A percentile compares a stretch with the other conserved stretches of the same genome.
Evolutionary conservation across 2,888 invertebrate genomes (phyloP).

Genomic region (Graphium colonna): DNA sequence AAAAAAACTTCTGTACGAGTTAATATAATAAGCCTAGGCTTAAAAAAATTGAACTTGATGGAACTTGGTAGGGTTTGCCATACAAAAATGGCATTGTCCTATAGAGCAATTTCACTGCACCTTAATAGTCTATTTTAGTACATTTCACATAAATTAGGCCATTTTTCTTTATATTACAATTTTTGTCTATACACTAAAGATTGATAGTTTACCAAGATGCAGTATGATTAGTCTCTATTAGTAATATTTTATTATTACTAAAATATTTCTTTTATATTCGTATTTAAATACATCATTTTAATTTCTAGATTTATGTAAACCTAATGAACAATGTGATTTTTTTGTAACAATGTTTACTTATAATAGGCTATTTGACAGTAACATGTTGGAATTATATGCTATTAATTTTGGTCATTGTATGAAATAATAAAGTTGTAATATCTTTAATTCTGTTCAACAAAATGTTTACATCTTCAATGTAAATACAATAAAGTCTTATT

Average conservation of each 20-base stretch:
- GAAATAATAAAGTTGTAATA: too few relatives aligned
- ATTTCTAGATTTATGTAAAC: constrained; percentile 6
- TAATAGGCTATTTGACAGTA: not conserved
- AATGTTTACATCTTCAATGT: too few relatives aligned
- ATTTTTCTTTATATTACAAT: not conserved
- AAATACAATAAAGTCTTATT: too few relatives aligned
- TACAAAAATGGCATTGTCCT: too few relatives aligned
- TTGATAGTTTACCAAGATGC: constrained; percentile 14
- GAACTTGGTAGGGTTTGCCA: too few relatives aligned
- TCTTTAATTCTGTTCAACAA: too few relatives aligned
- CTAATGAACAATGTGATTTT: constrained; percentile 8
- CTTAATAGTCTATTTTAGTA: constrained; percentile 1
- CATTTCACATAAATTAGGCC: constrained; percentile 10
- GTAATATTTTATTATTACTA: not conserved
- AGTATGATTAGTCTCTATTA: constrained; percentile 4
- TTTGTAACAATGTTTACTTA: constrained; percentile 2
- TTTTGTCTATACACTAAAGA: not conserved
- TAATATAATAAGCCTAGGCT: too few relatives aligned
- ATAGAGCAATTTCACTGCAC: constrained; percentile 30
- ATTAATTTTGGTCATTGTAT: too few relatives aligned
- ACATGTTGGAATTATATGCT: too few relatives aligned
- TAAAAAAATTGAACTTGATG: too few relatives aligned
- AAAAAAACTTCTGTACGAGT: too few relatives aligned
- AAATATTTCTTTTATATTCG: not conserved
- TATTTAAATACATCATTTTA: constrained; percentile 8